These are phyloP conservation scores for Brachirus orientalis DNA, from an alignment of 2,113 vertebrate species.

Conservation along the genomic window DNA sequence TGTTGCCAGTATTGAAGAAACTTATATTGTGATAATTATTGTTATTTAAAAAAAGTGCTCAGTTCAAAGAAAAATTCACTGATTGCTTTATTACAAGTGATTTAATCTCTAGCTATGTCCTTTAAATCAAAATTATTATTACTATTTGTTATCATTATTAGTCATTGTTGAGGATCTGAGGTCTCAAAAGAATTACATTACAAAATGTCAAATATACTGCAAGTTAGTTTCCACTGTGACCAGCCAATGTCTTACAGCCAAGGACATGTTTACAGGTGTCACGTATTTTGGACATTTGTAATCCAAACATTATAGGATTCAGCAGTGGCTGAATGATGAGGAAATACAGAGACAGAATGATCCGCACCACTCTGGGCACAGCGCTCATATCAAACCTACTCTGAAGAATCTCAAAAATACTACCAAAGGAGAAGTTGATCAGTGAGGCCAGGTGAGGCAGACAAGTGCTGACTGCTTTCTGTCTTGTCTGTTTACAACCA, in stretches of 20 bases:
- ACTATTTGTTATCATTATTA: no score
- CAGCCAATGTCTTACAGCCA: neutral
- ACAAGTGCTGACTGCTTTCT: neutral
- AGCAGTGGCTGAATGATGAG: constrained; percentile 1
- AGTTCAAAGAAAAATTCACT: no score
- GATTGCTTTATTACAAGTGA: no score
- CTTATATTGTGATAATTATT: no score
- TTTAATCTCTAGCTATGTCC: no score
- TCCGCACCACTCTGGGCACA: neutral
- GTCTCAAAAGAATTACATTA: no score
- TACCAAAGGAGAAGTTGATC: neutral
- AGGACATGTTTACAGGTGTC: neutral
- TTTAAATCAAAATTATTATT: no score
- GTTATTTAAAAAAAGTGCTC: no score
- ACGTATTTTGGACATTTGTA: constrained; percentile 11
- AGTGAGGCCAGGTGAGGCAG: neutral
- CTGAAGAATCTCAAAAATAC: neutral
- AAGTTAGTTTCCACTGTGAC: neutral
- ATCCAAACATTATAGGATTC: constrained; percentile 1
- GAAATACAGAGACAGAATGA: constrained; percentile 2
- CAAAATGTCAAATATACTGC: no score
- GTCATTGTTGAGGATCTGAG: no score
- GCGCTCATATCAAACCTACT: neutral
- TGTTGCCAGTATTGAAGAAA: no score
- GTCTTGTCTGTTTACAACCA: neutral